Base-by-base conservation (phyloP, 30 jellyfish, hydroid and myxozoan genomes). In the Cassiopea xamachana region DNA sequence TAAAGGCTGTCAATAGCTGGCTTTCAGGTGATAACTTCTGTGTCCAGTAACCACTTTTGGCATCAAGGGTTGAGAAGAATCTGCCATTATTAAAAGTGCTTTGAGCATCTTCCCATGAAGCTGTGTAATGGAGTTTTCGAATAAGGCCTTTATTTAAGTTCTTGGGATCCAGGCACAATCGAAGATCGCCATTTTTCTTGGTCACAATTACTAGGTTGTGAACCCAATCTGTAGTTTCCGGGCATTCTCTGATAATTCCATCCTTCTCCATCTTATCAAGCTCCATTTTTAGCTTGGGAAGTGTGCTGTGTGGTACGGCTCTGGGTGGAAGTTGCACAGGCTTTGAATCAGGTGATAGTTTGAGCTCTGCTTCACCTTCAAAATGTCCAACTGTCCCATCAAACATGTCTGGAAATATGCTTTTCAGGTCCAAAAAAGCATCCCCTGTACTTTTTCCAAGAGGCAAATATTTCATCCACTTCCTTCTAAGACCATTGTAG, bases 81-180 rank as follows among this genome's bases (percentile, higher is more conserved):
- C 75, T 49, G 50, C 74, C 92, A 44, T 50, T 71, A 19, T 68
- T 48, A 84, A 84, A 84, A 51, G 89, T 84, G 75, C 75, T 55
- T 70, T 84, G 92, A 48, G 88, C 90, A 84, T 84, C 92, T 48
- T 84, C 88, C 92, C 88, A 84, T 43, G 88, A 67, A 19, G 88
- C 92, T 43, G 92, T 84, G 92, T 69, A 84, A 48, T 84, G 88
- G 55, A 69, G 50, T 8, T 84, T 67, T 44, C 88, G 74, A 46
- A 70, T 50, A 18, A 84, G 88, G 50, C 69, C 59, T 69, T 84
- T 84, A 61, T 84, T 68, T 39, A 84, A 16, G 69, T 84, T 84
- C 60, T 70, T 69, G 13, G 92, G 92, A 68, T 84, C 92, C 75
- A 84, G 75, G 75, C 92, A 81, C 15, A 81, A 7, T 18, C 82